Conservation (phyloP, 2,888 invertebrate species). For the Lymantria dispar region DNA sequence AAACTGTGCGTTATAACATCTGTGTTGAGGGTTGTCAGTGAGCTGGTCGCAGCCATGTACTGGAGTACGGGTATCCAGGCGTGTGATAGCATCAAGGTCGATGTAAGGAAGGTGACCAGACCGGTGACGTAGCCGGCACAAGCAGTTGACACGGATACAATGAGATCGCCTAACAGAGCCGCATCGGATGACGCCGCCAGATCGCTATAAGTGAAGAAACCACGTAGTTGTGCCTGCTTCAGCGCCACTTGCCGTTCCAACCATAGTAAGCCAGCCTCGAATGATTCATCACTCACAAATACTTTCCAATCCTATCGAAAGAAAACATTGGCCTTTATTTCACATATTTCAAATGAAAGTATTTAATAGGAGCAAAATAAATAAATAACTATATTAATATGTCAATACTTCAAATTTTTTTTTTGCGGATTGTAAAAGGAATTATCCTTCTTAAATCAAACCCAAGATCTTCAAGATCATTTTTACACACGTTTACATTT, state of each 20-base stretch:
- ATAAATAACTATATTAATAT: too few relatives aligned
- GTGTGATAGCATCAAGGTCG: slow-evolving; percentile 42
- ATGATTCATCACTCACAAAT: slow-evolving; percentile 88
- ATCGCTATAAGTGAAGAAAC: slow-evolving; percentile 93
- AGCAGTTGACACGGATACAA: slow-evolving; percentile 27
- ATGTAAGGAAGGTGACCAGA: slow-evolving; percentile 43
- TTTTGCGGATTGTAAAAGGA: too few relatives aligned
- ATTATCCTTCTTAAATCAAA: too few relatives aligned
- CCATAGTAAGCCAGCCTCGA: slow-evolving; percentile 86
- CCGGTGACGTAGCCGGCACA: slow-evolving; percentile 34
- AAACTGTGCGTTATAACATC: slow-evolving; percentile 29
- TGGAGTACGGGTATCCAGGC: slow-evolving; percentile 28
- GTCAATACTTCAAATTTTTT: too few relatives aligned
- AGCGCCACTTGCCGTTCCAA: slow-evolving; percentile 89
- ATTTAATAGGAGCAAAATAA: too few relatives aligned
- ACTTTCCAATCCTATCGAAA: slow-evolving; percentile 90
- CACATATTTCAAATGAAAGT: too few relatives aligned
- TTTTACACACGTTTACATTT: too few relatives aligned
- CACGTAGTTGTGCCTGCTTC: slow-evolving; percentile 86
- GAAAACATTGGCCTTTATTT: background rate
- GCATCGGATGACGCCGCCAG: slow-evolving; percentile 81
- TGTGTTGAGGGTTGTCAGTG: slow-evolving; percentile 23
- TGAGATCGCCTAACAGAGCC: slow-evolving; percentile 56
- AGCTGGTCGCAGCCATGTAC: slow-evolving; percentile 23
- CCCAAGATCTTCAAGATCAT: too few relatives aligned